Percentiles rank a stretch among this genome's conserved stretches.
Conservation (phyloP, 2,888 invertebrate species). For the Anorthoa munda region DNA sequence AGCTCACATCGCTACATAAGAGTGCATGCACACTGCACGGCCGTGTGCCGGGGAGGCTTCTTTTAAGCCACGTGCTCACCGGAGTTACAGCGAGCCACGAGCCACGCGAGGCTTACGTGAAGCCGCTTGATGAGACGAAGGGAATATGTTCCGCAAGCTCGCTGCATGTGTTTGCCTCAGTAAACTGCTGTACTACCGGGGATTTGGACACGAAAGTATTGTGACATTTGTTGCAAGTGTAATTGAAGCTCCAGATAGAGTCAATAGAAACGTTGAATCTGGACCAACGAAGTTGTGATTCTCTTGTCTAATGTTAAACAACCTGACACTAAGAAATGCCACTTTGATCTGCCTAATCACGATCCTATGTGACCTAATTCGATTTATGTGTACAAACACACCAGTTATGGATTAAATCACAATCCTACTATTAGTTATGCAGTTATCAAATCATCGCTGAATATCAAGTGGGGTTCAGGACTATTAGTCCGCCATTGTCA, state of each 20-base stretch:
- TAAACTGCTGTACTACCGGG: neutral
- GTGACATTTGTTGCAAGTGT: neutral
- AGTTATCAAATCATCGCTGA: conserved; percentile 10
- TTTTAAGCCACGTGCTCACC: conserved; percentile 3
- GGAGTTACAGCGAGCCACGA: neutral
- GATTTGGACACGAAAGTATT: conserved; percentile 19
- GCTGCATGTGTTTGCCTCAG: conserved; percentile 23
- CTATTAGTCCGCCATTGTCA: neutral
- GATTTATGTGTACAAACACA: neutral
- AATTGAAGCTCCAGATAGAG: neutral
- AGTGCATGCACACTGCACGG: neutral
- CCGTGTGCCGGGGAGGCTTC: neutral
- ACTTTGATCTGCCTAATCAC: too few species aligned
- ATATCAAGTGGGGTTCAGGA: neutral
- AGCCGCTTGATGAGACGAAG: conserved; percentile 7
- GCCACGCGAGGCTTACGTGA: conserved; percentile 22
- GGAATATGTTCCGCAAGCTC: neutral
- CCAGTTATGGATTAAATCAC: neutral
- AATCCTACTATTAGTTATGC: neutral
- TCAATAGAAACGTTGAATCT: neutral
- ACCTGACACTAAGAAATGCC: too few species aligned
- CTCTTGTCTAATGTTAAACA: too few species aligned
- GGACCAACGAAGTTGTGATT: too few species aligned
- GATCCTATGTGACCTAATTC: neutral
- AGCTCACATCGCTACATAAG: conserved; percentile 10